Evolutionary conservation across 2,113 vertebrate species (phyloP).

Genomic region (Grammomys surdaster): DNA sequence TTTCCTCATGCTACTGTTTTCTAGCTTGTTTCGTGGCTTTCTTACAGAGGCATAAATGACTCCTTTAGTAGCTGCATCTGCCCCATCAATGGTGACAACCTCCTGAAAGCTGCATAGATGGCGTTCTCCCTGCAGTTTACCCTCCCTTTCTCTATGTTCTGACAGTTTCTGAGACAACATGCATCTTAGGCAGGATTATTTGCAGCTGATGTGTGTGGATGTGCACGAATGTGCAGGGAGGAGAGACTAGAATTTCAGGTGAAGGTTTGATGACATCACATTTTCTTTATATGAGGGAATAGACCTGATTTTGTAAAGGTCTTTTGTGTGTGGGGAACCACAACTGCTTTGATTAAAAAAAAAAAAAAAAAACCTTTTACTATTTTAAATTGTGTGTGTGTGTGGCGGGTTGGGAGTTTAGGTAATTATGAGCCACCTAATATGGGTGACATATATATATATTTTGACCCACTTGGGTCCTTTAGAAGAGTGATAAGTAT

Average conservation of each 20-base stretch:
- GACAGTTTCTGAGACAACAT: background rate
- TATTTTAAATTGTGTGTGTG: background rate
- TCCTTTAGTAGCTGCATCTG: background rate
- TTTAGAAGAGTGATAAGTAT: background rate
- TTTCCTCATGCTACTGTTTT: background rate
- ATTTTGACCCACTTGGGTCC: background rate
- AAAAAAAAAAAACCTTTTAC: too few relatives aligned
- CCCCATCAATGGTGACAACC: background rate
- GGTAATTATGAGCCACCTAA: background rate
- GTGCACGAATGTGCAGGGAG: too few relatives aligned
- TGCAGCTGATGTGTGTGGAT: background rate
- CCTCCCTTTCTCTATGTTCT: too few relatives aligned
- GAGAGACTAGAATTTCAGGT: background rate
- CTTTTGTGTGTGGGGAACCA: background rate
- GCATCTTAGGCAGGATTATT: background rate
- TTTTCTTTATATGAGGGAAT: background rate
- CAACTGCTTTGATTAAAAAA: too few relatives aligned
- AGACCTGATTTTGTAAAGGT: background rate
- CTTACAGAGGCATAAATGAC: background rate
- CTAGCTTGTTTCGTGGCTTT: background rate
- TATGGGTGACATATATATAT: background rate
- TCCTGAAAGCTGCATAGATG: background rate
- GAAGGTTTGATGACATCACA: background rate
- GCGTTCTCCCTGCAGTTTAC: background rate
- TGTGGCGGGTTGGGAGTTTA: background rate